Conservation (phyloP, 30 jellyfish, hydroid and myxozoan genomes). For the Rhopilema esculentum region DNA sequence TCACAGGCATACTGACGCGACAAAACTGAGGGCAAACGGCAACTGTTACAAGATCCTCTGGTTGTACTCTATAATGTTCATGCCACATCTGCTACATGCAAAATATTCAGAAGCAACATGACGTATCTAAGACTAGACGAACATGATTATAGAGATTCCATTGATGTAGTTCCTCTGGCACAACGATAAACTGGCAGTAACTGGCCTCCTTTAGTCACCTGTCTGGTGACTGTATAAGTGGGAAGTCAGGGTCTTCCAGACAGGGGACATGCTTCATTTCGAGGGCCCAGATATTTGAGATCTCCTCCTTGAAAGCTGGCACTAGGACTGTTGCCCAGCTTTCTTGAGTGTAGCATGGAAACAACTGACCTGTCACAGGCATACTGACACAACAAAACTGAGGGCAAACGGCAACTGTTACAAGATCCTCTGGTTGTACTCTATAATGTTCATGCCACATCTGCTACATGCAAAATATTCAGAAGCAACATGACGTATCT, state of each 20-base stretch:
- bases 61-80: conserved; percentile 23
- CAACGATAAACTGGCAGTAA: conserved; percentile 66
- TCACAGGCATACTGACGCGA: conserved; percentile 68
- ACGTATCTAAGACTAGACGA: too few species aligned
- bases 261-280: conserved; percentile 67
- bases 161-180: conserved; percentile 66
- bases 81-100: conserved; percentile 37
- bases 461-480: conserved; percentile 39
- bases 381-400: conserved; percentile 50
- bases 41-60: conserved; percentile 59
- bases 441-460: conserved; percentile 30
- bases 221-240: conserved; percentile 38
- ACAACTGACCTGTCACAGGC: conserved; percentile 57
- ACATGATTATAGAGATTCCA: too few species aligned
- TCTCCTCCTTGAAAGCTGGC: too few species aligned
- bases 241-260: conserved; percentile 57
- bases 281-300: too few species aligned
- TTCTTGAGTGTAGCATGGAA: conserved; percentile 63
- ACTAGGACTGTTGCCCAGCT: conserved; percentile 61
- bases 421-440: conserved; percentile 33
- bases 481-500: too few species aligned
- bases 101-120: too few species aligned
- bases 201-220: conserved; percentile 33
- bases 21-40: conserved; percentile 66
- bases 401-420: conserved; percentile 76